These are phyloP conservation scores for Cepphus grylle DNA, from an alignment of 2,113 vertebrate genomes.

Conservation along the genomic window DNA sequence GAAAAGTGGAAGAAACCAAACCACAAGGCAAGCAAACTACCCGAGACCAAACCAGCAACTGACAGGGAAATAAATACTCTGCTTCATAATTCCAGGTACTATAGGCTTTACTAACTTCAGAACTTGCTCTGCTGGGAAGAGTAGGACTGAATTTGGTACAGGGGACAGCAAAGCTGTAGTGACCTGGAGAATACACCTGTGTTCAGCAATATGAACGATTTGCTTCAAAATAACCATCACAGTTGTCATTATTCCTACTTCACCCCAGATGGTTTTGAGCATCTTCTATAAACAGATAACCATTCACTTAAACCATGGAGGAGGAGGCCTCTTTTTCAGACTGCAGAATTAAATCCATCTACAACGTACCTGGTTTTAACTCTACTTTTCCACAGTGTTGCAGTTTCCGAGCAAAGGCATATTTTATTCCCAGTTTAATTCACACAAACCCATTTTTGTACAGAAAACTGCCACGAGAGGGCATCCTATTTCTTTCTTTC, in stretches of 20 bases:
- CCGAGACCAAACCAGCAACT: neutral
- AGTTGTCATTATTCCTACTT: neutral
- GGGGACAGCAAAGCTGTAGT: neutral
- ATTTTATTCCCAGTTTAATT: fast-evolving
- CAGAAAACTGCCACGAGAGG: neutral
- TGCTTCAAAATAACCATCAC: neutral
- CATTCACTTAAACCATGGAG: neutral
- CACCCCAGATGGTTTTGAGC: neutral
- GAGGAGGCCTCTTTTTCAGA: neutral
- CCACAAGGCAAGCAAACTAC: neutral
- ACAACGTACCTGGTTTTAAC: neutral
- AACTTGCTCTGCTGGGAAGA: neutral
- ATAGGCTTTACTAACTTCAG: neutral
- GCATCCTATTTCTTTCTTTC: neutral
- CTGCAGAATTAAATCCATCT: neutral
- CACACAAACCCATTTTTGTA: neutral
- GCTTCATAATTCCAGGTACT: neutral
- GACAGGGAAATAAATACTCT: neutral
- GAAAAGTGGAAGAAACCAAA: neutral
- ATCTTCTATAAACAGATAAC: neutral
- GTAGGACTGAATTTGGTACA: neutral
- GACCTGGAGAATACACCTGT: neutral
- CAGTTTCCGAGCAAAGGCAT: neutral
- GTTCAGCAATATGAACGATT: fast-evolving
- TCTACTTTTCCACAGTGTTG: neutral